phyloP scores from a whole-genome alignment of 2,888 invertebrate genomes.

The Hermaeophaga mercurialis region DNA sequence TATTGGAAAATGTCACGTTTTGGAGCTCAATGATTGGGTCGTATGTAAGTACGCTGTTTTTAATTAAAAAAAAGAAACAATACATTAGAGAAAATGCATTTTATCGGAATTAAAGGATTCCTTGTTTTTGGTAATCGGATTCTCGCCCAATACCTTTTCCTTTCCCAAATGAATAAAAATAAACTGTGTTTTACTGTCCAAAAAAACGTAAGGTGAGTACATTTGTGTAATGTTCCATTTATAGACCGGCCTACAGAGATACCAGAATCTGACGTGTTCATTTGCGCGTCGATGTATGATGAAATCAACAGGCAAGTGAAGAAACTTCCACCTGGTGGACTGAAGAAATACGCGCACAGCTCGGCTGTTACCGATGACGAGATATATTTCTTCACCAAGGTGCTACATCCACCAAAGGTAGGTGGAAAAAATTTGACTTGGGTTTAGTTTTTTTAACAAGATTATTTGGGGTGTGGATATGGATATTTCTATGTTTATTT shows the following conservation, averaged over 20 bases:
- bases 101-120: too few species aligned
- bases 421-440: conserved; percentile 35
- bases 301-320: conserved; percentile 81
- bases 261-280: conserved; percentile 86
- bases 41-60: conserved; percentile 67
- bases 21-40: conserved; percentile 89
- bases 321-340: conserved; percentile 70
- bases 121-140: too few species aligned
- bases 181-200: conserved; percentile 4
- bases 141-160: too few species aligned
- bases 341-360: conserved; percentile 82
- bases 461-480: conserved; percentile 8
- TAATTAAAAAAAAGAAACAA: not conserved
- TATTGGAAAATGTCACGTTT: conserved; percentile 87
- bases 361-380: conserved; percentile 92
- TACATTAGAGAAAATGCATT: not conserved
- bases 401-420: conserved; percentile 69
- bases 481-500: too few species aligned
- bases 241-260: conserved; percentile 92
- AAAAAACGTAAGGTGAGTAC: conserved; percentile 11
- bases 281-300: conserved; percentile 91
- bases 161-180: not conserved
- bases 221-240: conserved; percentile 23
- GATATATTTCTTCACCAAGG: conserved; percentile 77
- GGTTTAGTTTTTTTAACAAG: not conserved